Base-by-base conservation (phyloP, 2,888 invertebrate genomes). In the Spisula solida region DNA sequence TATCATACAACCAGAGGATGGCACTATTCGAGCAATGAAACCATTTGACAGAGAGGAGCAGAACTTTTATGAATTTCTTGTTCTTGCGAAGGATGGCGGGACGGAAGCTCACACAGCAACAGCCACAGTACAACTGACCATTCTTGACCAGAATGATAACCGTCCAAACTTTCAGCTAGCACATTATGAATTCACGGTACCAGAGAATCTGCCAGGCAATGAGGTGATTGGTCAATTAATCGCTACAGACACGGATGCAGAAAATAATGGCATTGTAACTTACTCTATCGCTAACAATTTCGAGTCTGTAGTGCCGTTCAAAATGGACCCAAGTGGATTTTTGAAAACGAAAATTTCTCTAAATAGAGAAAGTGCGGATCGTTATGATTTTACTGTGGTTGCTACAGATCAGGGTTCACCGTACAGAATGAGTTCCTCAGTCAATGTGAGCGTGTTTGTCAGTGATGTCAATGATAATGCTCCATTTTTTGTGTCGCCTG, bases 371-470 rank as follows among this genome's bases (percentile, higher is more conserved):
- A 70, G 80, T 20, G 85, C 92, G 12, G 89, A 82, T n/a, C 89
- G 91, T 8, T 95, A 94, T 87, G 90, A 92, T 48, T 95, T 96
- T 85, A 89, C 89, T 10, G 94, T 96, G 12, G 88, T 94, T 4
- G 96, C 95, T 18, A 93, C 90, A 10, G 96, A 96, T 90, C 93
- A 94, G 55, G 96, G 96, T 0, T 88, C 90, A 12, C 95, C 95
- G 0, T 85, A 94, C 8, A 82, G 92, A 82, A 85, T 79, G 20
- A 91, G 90, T 81, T 91, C 92, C 6, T 82, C 90, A n/a, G 93
- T 93, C 18, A 88, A 92, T 29, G 93, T 94, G 16, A 91, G 84
- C 55, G 93, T 94, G 82, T 89, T 89, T 86, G 92, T 94, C 20
- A 90, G 82, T 10, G 94, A 94, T 60, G 89, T 79, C 29, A 94